Base-by-base conservation (phyloP, 1,140 invertebrate genomes). In the Colletes latitarsis region DNA sequence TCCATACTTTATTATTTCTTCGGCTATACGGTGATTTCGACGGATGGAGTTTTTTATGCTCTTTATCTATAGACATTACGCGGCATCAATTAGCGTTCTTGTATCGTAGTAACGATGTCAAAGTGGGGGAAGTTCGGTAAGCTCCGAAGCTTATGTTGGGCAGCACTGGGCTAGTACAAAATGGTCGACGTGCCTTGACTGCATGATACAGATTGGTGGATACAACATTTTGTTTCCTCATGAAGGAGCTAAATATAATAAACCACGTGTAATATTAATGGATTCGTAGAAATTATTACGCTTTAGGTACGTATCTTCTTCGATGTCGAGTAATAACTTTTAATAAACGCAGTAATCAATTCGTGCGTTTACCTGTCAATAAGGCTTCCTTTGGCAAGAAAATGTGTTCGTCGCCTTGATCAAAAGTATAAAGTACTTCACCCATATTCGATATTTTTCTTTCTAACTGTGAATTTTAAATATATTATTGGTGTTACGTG, bases 141-240 rank as follows among this genome's bases (percentile, higher is more conserved):
- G 60, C 60, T 63, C 39, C 8, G 60, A 14, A 63, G 30, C 60
- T 63, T 63, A 41, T 63, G 30, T 63, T 63, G 30, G 39, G 41
- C 60, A 63, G 60, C 60, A 63, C 46, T 64, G 39, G 41, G 30
- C 72, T 67, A 84, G 79, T 88, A 87, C 86, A 88, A 88, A 86
- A 88, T 88, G 86, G 86, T 79, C 39, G 86, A 87, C 79, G 86
- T 88, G 86, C 86, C 82, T 86, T 83, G 78, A 75, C 14, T 84
- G 85, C 84, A 64, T 77, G 68, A 76, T 63, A 88, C 71, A 67
- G 74, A 78, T 69, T 82, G 79, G 41, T 76, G 57, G 76, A 77
- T 82, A 74, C 77, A 72, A 82, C 63, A 78, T 66, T 78, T 83
- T 30, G 52, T 79, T 87, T 72, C n/a, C 39, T 39, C 55, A 83